Conservation (phyloP, 2,113 vertebrate genomes). For the Corythornis cristatus region DNA sequence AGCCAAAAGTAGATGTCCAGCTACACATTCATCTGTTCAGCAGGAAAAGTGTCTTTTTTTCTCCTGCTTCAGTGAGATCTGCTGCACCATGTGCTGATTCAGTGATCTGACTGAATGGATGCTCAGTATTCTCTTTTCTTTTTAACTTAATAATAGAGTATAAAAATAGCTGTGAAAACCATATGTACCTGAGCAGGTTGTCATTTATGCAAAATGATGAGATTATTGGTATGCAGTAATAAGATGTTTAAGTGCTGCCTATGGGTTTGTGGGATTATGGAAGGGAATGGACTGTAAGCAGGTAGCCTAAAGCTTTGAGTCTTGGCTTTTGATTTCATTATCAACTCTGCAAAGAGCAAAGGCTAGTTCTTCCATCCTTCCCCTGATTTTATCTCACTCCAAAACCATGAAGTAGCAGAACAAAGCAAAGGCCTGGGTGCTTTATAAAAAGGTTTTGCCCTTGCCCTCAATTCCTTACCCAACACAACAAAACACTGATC, state of each 20-base stretch:
- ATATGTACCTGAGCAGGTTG: conserved; percentile 66
- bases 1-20: background rate
- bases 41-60: background rate
- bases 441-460: background rate
- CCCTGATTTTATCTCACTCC: background rate
- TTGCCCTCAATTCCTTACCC: background rate
- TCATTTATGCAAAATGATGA: conserved; percentile 35
- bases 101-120: conserved; percentile 11
- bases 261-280: background rate
- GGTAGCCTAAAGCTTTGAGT: background rate
- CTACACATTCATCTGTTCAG: background rate
- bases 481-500: accelerated
- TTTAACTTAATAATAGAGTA: conserved; percentile 9
- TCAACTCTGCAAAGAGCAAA: background rate
- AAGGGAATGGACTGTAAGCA: background rate
- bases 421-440: background rate
- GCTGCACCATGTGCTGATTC: conserved; percentile 13
- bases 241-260: background rate
- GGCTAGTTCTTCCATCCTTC: background rate
- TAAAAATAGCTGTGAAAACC: conserved; percentile 41
- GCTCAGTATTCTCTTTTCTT: background rate
- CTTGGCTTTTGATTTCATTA: background rate
- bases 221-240: conserved; percentile 5
- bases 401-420: background rate
- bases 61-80: conserved; percentile 12